These are phyloP conservation scores for Dicrurus megarhynchus DNA, from an alignment of 2,113 vertebrate genomes.

Conservation along the genomic window DNA sequence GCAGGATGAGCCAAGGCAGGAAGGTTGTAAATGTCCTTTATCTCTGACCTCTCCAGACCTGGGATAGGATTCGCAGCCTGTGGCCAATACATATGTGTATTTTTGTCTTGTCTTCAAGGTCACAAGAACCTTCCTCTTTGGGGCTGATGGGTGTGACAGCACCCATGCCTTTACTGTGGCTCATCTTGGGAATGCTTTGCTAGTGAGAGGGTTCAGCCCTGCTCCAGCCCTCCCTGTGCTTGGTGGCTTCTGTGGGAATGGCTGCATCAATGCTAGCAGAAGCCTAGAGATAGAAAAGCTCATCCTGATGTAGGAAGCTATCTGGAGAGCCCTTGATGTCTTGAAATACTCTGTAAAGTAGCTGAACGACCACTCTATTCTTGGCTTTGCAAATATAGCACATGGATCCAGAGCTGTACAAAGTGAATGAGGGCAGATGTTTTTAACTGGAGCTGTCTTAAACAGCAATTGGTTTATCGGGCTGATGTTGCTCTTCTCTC, in stretches of 20 bases:
- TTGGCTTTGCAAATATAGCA: neutral
- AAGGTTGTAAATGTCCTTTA: neutral
- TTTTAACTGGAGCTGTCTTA: neutral
- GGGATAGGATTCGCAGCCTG: neutral
- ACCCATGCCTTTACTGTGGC: neutral
- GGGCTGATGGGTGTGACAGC: neutral
- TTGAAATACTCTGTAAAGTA: slow-evolving; percentile 1
- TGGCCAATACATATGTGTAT: neutral
- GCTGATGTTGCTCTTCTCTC: neutral
- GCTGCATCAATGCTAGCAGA: neutral
- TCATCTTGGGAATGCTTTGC: neutral
- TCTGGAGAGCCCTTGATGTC: neutral
- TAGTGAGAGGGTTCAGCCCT: neutral
- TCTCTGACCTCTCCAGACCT: neutral
- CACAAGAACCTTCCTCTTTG: neutral
- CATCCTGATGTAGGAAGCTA: neutral
- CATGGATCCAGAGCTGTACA: neutral
- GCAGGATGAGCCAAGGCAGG: neutral
- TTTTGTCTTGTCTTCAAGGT: neutral
- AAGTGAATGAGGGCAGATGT: neutral
- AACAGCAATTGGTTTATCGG: neutral
- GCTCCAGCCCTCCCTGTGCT: neutral
- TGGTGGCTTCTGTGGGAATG: neutral
- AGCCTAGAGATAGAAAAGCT: neutral
- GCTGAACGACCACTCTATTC: neutral